phyloP scores from a whole-genome alignment of 2,113 vertebrate genomes.

The Arothron firmamentum region DNA sequence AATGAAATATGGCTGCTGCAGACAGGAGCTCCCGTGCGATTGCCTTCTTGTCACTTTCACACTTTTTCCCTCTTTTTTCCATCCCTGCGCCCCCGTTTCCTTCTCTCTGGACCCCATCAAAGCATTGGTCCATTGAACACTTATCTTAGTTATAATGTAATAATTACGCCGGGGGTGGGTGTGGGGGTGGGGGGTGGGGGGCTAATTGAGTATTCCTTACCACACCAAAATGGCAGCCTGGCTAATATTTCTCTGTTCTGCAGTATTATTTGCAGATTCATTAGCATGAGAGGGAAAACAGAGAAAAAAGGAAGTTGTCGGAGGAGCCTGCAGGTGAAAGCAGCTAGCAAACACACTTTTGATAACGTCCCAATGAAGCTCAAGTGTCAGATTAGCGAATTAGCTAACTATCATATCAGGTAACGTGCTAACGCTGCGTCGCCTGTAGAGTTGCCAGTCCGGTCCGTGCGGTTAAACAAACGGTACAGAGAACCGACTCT shows the following conservation, averaged over 20 bases:
- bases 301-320: slow-evolving; percentile 43
- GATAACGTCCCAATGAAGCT: no score
- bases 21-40: slow-evolving; percentile 39
- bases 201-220: slow-evolving; percentile 69
- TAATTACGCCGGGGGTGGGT: slow-evolving; percentile 59
- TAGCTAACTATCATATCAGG: no score
- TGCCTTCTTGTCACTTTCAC: slow-evolving; percentile 55
- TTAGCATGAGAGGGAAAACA: slow-evolving; percentile 61
- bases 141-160: slow-evolving; percentile 67
- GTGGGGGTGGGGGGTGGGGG: slow-evolving; percentile 40
- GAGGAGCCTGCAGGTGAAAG: slow-evolving; percentile 6
- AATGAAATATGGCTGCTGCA: slow-evolving; percentile 75
- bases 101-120: slow-evolving; percentile 52
- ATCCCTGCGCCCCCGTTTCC: slow-evolving; percentile 26
- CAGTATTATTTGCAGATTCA: slow-evolving; percentile 79
- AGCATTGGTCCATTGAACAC: slow-evolving; percentile 54
- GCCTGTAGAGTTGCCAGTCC: no score
- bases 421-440: no score
- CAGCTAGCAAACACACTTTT: not conserved
- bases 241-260: slow-evolving; percentile 68
- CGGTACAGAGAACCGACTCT: slow-evolving; percentile 14
- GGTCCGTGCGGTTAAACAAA: slow-evolving; percentile 1
- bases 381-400: no score
- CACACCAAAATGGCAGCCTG: slow-evolving; percentile 54
- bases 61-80: slow-evolving; percentile 11